phyloP scores from a whole-genome alignment of 2,113 vertebrate genomes.

The Megaceryle maxima region DNA sequence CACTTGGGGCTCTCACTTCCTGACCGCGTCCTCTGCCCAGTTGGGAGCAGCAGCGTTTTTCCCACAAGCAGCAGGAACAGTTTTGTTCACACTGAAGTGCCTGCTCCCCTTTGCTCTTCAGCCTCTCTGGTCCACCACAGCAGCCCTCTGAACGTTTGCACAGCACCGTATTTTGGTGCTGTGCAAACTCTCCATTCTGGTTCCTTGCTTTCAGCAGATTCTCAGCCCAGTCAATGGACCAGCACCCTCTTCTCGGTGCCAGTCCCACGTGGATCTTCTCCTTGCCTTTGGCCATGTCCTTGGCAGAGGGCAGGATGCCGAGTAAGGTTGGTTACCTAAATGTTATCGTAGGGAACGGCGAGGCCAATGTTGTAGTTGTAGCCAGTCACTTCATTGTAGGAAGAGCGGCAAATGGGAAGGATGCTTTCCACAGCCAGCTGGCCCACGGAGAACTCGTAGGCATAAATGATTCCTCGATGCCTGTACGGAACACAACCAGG shows the following conservation, averaged over 20 bases:
- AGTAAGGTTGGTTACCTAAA: not conserved
- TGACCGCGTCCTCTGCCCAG: not conserved
- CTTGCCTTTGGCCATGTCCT: not conserved
- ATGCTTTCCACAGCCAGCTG: slow-evolving; percentile 76
- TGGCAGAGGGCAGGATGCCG: not conserved
- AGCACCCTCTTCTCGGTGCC: accelerated
- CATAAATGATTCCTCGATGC: slow-evolving; percentile 87
- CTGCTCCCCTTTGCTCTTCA: not conserved
- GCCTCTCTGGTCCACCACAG: not conserved
- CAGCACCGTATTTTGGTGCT: not conserved
- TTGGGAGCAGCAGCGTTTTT: not conserved
- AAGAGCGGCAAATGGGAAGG: slow-evolving; percentile 89
- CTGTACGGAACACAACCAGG: slow-evolving; percentile 59
- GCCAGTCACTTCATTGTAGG: slow-evolving; percentile 72
- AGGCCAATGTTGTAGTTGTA: slow-evolving; percentile 93
- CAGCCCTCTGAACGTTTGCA: not conserved
- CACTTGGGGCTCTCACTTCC: not conserved
- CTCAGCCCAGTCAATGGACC: not conserved
- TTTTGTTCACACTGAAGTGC: not conserved
- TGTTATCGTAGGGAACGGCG: slow-evolving; percentile 80
- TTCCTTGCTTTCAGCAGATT: not conserved
- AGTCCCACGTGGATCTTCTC: accelerated
- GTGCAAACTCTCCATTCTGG: accelerated
- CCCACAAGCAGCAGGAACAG: not conserved
- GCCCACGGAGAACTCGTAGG: slow-evolving; percentile 89